phyloP scores from a whole-genome alignment of 2,113 vertebrate genomes.

The Myotis yumanensis region DNA sequence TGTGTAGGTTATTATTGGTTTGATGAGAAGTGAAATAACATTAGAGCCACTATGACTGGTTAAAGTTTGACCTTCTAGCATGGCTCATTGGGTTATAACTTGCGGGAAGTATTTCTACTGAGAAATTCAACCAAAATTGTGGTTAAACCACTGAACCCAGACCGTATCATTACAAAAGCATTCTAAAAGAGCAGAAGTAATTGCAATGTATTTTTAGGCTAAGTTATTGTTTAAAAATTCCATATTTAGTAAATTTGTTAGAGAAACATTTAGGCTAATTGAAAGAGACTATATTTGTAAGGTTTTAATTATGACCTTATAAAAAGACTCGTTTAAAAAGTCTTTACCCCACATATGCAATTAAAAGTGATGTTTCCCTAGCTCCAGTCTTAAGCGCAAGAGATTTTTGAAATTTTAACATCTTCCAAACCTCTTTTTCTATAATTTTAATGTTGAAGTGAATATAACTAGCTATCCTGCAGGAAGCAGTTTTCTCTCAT shows the following conservation, averaged over 20 bases:
- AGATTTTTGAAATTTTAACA: conserved; percentile 20
- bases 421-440: background rate
- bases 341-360: background rate
- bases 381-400: background rate
- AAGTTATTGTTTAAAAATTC: conserved; percentile 39
- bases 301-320: conserved; percentile 8
- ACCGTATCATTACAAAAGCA: conserved; percentile 20
- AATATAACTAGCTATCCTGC: background rate
- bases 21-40: background rate
- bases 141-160: background rate
- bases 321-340: background rate
- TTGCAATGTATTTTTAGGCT: background rate
- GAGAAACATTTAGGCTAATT: conserved; percentile 40
- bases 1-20: background rate
- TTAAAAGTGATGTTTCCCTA: background rate
- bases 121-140: conserved; percentile 4
- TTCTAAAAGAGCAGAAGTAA: background rate
- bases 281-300: background rate
- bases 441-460: background rate
- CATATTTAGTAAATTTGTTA: conserved; percentile 9
- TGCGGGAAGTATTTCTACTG: background rate
- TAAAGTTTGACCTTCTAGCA: background rate
- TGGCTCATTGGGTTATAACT: background rate
- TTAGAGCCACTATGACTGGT: background rate
- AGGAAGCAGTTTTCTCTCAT: background rate